These are phyloP conservation scores for Heliocidaris erythrogramma DNA, from an alignment of 35 echinoderm and acorn worm species.

Conservation along the genomic window DNA sequence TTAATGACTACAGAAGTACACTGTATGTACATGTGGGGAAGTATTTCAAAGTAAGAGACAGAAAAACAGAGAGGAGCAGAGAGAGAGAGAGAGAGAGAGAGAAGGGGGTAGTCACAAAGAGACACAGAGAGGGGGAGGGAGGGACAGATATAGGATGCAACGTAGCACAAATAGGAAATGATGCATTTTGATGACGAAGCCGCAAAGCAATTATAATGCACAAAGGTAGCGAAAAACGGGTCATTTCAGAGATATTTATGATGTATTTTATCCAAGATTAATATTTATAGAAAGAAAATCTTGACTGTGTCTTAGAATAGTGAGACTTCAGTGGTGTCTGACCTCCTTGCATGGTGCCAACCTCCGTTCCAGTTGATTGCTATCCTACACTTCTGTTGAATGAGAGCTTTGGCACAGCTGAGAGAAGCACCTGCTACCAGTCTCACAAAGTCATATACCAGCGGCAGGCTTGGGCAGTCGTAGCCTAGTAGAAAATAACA, in stretches of 20 bases:
- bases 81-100: not conserved
- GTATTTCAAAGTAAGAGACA: not conserved
- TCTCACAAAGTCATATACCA: constrained; percentile 77
- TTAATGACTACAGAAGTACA: not conserved
- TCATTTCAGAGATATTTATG: too few relatives aligned
- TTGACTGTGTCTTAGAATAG: not conserved
- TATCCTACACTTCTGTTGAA: constrained; percentile 59
- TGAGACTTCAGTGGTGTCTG: not conserved
- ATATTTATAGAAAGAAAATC: too few relatives aligned
- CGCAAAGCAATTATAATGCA: too few relatives aligned
- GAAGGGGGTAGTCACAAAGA: too few relatives aligned
- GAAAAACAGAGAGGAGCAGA: too few relatives aligned
- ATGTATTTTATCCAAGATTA: too few relatives aligned
- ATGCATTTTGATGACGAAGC: too few relatives aligned
- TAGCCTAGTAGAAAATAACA: constrained; percentile 61
- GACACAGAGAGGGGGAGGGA: too few relatives aligned
- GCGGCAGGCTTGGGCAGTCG: constrained; percentile 81
- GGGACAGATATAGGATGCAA: too few relatives aligned
- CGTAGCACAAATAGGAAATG: too few relatives aligned
- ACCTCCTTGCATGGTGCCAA: constrained; percentile 95
- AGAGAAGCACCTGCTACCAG: constrained; percentile 72
- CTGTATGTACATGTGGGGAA: not conserved
- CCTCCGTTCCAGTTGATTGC: constrained; percentile 94
- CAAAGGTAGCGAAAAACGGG: too few relatives aligned
- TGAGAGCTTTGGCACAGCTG: constrained; percentile 65